These are phyloP conservation scores for Ophion costatus DNA, from an alignment of 2,888 invertebrate genomes.

Conservation along the genomic window DNA sequence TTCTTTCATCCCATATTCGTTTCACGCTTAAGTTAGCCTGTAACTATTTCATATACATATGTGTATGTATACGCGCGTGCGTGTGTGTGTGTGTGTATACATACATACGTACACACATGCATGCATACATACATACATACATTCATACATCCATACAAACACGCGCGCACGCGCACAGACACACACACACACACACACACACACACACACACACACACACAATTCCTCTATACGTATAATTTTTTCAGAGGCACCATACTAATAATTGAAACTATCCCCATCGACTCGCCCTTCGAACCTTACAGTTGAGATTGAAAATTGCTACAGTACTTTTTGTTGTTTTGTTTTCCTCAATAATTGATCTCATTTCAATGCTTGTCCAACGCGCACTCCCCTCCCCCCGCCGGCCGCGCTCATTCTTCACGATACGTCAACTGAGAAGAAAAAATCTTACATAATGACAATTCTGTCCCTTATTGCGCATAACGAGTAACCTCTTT, in stretches of 20 bases:
- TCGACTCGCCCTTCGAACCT: conserved; percentile 54
- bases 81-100: too few relatives aligned
- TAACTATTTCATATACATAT: conserved; percentile 27
- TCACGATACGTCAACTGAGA: not conserved
- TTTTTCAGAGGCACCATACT: conserved; percentile 55
- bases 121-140: conserved; percentile 15
- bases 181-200: conserved; percentile 10
- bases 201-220: conserved; percentile 2
- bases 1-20: conserved; percentile 29
- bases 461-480: not conserved
- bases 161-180: not conserved
- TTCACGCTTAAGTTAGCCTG: conserved; percentile 49
- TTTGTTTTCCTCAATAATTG: conserved; percentile 58
- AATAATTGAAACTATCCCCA: conserved; percentile 64
- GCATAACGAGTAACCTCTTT: not conserved
- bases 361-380: conserved; percentile 47
- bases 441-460: not conserved
- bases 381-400: conserved; percentile 1
- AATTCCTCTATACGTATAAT: not conserved
- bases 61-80: not conserved
- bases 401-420: not conserved
- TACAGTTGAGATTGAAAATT: conserved; percentile 61
- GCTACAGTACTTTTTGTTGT: conserved; percentile 49
- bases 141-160: too few relatives aligned
- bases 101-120: not conserved